Evolutionary conservation across 2,888 invertebrate genomes (phyloP).

Genomic region (Xanthorhoe spadicearia): DNA sequence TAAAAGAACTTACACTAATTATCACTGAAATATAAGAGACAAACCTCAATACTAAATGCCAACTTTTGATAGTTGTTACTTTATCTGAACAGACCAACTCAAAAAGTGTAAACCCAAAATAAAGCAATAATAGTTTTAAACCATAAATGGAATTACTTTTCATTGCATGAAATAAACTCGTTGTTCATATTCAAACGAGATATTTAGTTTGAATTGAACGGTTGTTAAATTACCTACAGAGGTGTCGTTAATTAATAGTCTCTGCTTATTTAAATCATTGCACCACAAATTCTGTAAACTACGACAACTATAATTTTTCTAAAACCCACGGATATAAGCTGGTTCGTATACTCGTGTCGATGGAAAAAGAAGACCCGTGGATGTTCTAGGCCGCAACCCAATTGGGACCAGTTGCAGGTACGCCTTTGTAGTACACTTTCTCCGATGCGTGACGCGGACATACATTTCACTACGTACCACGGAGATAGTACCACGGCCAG

Average conservation of each 20-base stretch:
- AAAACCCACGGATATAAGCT: slow-evolving; percentile 50
- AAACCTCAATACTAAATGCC: too few relatives aligned
- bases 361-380: slow-evolving; percentile 67
- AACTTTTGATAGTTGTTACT: not conserved
- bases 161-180: slow-evolving; percentile 18
- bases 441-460: slow-evolving; percentile 77
- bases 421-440: slow-evolving; percentile 81
- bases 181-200: slow-evolving; percentile 26
- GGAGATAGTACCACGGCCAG: slow-evolving; percentile 30
- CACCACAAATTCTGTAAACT: slow-evolving; percentile 35
- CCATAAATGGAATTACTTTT: too few relatives aligned
- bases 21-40: too few relatives aligned
- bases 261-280: slow-evolving; percentile 37
- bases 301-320: slow-evolving; percentile 44
- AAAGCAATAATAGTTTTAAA: slow-evolving; percentile 1
- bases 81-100: not conserved
- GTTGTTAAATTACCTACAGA: slow-evolving; percentile 24
- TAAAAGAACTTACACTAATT: too few relatives aligned
- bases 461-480: slow-evolving; percentile 69
- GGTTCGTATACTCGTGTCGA: slow-evolving; percentile 54
- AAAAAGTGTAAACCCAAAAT: not conserved
- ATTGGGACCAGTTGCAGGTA: slow-evolving; percentile 79
- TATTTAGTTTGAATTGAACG: slow-evolving; percentile 17
- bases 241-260: slow-evolving; percentile 20
- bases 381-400: slow-evolving; percentile 81